Conservation (phyloP, 2,113 vertebrate genomes). For the Fulmarus glacialis region DNA sequence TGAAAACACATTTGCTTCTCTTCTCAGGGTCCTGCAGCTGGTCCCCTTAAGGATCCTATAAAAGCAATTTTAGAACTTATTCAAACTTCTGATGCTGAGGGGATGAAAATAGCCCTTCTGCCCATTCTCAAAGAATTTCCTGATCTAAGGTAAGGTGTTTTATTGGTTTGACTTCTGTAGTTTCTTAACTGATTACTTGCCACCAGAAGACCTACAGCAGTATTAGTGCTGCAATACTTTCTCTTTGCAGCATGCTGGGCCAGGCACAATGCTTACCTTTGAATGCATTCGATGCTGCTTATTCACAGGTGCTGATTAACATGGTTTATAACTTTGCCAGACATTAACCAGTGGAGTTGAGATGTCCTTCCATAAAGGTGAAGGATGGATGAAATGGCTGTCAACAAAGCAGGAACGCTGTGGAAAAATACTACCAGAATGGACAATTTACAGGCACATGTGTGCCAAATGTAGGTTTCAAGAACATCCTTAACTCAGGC, state of each 20-base stretch:
- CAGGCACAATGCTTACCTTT: neutral
- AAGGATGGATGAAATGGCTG: neutral
- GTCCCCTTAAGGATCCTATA: slow-evolving; percentile 1
- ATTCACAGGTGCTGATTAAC: neutral
- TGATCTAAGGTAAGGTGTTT: slow-evolving; percentile 40
- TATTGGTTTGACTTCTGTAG: neutral
- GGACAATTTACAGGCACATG: neutral
- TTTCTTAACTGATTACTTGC: neutral
- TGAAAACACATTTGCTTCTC: neutral
- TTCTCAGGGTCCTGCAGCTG: slow-evolving; percentile 5
- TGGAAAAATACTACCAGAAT: neutral
- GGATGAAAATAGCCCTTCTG: slow-evolving; percentile 63
- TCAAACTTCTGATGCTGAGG: slow-evolving; percentile 37
- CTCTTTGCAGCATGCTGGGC: neutral
- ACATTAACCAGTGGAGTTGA: neutral
- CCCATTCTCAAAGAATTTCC: slow-evolving; percentile 46
- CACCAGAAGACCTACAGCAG: neutral
- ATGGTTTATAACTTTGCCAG: neutral
- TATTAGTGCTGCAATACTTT: neutral
- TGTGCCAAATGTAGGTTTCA: neutral
- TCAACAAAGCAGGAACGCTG: neutral
- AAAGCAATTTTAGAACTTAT: slow-evolving; percentile 46
- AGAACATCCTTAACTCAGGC: neutral
- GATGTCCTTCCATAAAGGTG: neutral
- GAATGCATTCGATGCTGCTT: neutral